Evolutionary conservation across 2,797 vertebrate species (phyloP), one percentile per base, ranked within the genome.

Genomic region (Cuniculus paca): DNA sequence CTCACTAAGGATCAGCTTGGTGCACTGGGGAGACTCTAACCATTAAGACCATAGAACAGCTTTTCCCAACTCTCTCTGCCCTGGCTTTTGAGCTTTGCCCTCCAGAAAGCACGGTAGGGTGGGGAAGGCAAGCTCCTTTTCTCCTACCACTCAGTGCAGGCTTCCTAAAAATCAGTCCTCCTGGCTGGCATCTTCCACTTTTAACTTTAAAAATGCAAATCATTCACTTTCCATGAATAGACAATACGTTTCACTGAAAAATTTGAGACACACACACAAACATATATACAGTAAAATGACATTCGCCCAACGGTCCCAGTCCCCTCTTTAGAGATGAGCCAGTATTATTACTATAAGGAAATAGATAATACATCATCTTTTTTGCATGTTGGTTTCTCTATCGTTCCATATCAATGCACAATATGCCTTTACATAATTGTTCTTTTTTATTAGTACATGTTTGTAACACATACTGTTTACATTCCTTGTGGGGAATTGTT

Each of bases 191-290:
- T 39, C 34, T 63, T 82, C 90, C 48, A 28, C n/a, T 93, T 70
- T 82, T 74, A 61, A 82, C 90, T 94, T 87, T 36, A 4, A 22
- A 93, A 74, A 83, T 31, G 17, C 54, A 63, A 87, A 19, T 70
- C 36, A 50, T 65, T 88, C 34, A 45, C 80, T 90, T 78, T 61
- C 61, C 28, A 54, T 85, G 52, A 81, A 45, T 28, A 85, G 31
- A 14, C 28, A 82, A 58, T 56, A 63, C 19, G 72, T 58, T 91
- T 56, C 42, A 68, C 56, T 74, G 14, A 87, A 83, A 92, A 86
- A 50, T 56, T 24, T 26, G 81, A 84, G 72, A 17, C 34, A 50
- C 63, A 60, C n/a, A 61, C 24, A 58, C 39, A 28, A 6, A 26
- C n/a, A 56, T 11, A 34, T 84, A 68, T 26, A 88, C 9, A 50